Base-by-base conservation (phyloP, 2,797 vertebrate genomes). In the Hoplostethus atlanticus region DNA sequence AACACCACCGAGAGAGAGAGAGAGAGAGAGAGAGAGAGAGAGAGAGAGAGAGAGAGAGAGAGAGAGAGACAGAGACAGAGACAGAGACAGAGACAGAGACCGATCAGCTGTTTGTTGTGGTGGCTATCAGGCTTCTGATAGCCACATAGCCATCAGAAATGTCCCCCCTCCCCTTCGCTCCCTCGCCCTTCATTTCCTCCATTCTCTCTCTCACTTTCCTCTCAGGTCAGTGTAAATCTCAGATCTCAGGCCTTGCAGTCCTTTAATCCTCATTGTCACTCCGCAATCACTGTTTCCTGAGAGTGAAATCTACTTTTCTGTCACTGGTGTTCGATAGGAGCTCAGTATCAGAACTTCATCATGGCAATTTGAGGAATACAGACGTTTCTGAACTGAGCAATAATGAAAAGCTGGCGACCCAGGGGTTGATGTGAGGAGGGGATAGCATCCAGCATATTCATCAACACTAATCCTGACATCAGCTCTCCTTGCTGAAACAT, bases 91-190 rank as follows among this genome's bases (percentile, higher is more conserved):
- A 48, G 4, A 59, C 3, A 56, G 38, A 40, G 7, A 59, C 56
- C 0, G 56, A 57, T 54, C 17, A 62, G 63, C 61, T 77, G 79
- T 92, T 90, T 93, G 87, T 78, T 92, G 79, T 90, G 83, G 74
- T 63, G 57, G 17, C 51, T 71, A 85, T 47, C 59, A 46, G 60
- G 30, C 62, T 42, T 47, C 38, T 50, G 11, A 48, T 16, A 5
- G 61, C 54, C 74, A 65, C 40, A 34, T 3, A 30, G 42, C 52
- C 28, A 36, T 34, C 40, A 44, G 21, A 31, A 12, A 51, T 8
- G n/a, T 17, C 8, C 10, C 36, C 13, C 17, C 46, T 42, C 13
- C 21, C 21, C 21, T 21, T 21, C 21, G 21, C 21, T 21, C 21
- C 21, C 21, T 21, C 21, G 21, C 21, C 21, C 21, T 21, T 21